Conservation (phyloP, 2,888 invertebrate genomes). For the Chalcis sispes region DNA sequence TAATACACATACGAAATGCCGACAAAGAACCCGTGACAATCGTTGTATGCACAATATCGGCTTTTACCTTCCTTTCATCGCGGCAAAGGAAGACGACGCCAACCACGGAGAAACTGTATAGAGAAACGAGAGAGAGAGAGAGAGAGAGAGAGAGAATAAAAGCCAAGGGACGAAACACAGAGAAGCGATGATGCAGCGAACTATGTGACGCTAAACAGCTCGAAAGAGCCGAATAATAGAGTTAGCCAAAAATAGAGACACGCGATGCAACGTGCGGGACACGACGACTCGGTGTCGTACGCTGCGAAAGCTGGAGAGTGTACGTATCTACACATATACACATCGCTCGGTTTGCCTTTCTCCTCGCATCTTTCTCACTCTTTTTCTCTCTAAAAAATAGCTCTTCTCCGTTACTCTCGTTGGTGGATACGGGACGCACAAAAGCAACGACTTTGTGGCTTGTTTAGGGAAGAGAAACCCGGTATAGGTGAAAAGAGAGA, state of each 20-base stretch:
- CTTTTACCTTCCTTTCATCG: slow-evolving; percentile 4
- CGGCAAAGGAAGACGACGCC: neutral
- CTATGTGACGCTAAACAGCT: slow-evolving; percentile 26
- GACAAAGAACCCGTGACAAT: slow-evolving; percentile 19
- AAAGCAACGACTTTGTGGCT: slow-evolving; percentile 47
- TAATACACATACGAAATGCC: slow-evolving; percentile 23
- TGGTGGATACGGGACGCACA: slow-evolving; percentile 29
- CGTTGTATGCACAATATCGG: slow-evolving; percentile 7
- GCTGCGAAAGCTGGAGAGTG: too few species aligned
- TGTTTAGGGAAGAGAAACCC: slow-evolving; percentile 16
- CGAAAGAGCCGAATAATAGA: slow-evolving; percentile 45
- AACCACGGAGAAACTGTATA: neutral
- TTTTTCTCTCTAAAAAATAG: neutral
- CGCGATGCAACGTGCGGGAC: slow-evolving; percentile 3
- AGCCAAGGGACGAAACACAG: too few species aligned
- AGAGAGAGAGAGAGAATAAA: neutral
- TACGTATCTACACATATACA: neutral
- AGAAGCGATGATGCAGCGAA: too few species aligned
- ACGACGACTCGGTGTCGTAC: too few species aligned
- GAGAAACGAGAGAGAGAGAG: neutral
- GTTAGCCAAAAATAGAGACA: slow-evolving; percentile 43
- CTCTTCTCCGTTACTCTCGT: too few species aligned
- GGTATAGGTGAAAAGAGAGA: too few species aligned
- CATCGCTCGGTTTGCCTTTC: slow-evolving; percentile 1
- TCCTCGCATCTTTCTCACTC: neutral